These are phyloP conservation scores for Tapirus terrestris DNA, from an alignment of 2,113 vertebrate species.

Conservation along the genomic window DNA sequence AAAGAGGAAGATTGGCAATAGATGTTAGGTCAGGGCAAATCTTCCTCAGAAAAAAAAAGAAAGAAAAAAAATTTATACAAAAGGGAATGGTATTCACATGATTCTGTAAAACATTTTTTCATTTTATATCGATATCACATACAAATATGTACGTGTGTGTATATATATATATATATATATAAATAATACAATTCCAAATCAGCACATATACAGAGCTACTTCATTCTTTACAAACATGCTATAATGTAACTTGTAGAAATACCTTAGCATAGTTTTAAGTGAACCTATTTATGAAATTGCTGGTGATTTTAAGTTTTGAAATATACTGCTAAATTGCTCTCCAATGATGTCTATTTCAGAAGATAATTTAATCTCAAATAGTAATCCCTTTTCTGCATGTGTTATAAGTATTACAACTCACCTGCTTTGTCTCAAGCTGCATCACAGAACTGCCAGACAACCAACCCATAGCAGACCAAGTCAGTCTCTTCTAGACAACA, in stretches of 20 bases:
- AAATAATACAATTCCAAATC: not conserved
- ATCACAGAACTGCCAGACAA: not conserved
- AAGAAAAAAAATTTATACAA: not conserved
- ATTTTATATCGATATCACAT: not conserved
- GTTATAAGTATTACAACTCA: not conserved
- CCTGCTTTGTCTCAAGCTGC: not conserved
- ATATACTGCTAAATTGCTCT: constrained; percentile 15
- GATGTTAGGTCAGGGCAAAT: no score
- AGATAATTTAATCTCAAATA: not conserved
- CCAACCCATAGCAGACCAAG: not conserved
- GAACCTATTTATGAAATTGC: constrained; percentile 40
- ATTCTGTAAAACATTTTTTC: constrained; percentile 4
- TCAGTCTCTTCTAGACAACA: not conserved
- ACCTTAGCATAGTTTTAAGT: not conserved
- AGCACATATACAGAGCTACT: not conserved
- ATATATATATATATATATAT: accelerated
- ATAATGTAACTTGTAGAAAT: not conserved
- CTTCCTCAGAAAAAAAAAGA: no score
- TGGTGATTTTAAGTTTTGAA: constrained; percentile 52
- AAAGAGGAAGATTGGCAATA: no score
- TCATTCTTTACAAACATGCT: constrained; percentile 32
- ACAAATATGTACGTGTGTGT: not conserved
- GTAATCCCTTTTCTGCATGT: not conserved
- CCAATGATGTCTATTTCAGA: not conserved
- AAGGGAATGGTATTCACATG: not conserved